Evolutionary conservation across 2,888 invertebrate genomes (phyloP).

Genomic region (Ommatoiulus sabulosus): DNA sequence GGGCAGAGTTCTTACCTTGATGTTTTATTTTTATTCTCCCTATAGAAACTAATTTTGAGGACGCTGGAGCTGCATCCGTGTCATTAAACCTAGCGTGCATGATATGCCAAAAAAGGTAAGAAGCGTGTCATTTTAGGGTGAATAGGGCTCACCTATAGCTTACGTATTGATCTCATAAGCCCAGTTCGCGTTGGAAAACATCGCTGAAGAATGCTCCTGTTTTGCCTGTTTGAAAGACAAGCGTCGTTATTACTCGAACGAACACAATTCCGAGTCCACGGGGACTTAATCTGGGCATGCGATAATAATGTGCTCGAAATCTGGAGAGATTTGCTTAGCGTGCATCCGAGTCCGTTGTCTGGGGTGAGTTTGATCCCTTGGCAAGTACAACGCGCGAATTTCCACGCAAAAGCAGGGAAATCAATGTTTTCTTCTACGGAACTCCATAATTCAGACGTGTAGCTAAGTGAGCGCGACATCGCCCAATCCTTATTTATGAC

Average conservation of each 20-base stretch:
- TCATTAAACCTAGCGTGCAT: neutral
- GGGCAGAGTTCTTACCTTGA: no score
- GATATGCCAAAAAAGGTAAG: neutral
- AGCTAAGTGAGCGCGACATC: neutral
- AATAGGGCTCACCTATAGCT: neutral
- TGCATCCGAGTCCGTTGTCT: neutral
- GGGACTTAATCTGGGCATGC: slow-evolving; percentile 10
- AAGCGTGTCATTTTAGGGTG: neutral
- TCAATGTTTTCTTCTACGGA: neutral
- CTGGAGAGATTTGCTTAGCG: neutral
- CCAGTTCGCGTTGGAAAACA: neutral
- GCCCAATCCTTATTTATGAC: slow-evolving; percentile 17
- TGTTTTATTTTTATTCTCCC: no score
- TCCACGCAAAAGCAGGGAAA: neutral
- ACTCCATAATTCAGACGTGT: neutral
- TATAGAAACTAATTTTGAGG: no score
- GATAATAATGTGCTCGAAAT: neutral
- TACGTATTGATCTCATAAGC: neutral
- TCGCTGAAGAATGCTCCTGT: neutral
- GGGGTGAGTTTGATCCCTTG: neutral
- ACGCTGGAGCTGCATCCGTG: neutral
- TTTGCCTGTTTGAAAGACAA: neutral
- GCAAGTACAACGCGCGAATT: neutral
- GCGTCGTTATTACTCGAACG: slow-evolving; percentile 10
- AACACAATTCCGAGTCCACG: neutral